Evolutionary conservation across 1,140 invertebrate genomes (phyloP), one percentile per base, ranked within the genome.

Genomic region (Pemphigus obesinymphae): DNA sequence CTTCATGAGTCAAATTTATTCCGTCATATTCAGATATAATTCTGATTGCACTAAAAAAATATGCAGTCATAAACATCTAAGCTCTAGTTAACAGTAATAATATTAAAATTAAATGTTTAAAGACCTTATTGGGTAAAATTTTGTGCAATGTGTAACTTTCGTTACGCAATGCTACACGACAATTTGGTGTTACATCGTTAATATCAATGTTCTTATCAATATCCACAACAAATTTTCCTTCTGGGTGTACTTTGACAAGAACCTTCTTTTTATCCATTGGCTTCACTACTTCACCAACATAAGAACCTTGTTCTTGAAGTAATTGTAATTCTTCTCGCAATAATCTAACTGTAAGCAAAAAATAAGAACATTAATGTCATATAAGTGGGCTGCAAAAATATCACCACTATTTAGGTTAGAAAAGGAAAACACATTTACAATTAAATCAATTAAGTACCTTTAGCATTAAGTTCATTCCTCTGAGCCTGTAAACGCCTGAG

Each of bases 181-280:
- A 97, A 87, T 99, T 99, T 37, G 98, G 95, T 11, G 97, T 99
- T 0, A 99, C 95, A 89, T 98, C 95, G 85, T 96, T 97, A 61
- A 99, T 98, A 86, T 99, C 98, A 84, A 99, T 99, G 86, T 99
- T 99, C 86, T 99, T 99, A 87, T 99, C 98, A 83, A 99, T 89
- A 88, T 99, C 98, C 26, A 99, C 98, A 2, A 99, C 98, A 90
- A 99, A 99, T 89, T 99, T 99, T 78, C 98, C 98, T 89, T 99
- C 98, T 3, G 98, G 98, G 89, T 99, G 98, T 15, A 99, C 97
- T 89, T 99, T 99, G 0, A 99, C 98, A 0, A 99, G 88, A 3
- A 99, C 98, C 88, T 99, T 99, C 88, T 99, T 99, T 87, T 99
- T 99, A 86, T 99, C 98, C 97, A 99, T 99, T 0, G 97, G 96